These are phyloP conservation scores for Phalacrocorax aristotelis DNA, from an alignment of 2,113 vertebrate species.

Conservation along the genomic window DNA sequence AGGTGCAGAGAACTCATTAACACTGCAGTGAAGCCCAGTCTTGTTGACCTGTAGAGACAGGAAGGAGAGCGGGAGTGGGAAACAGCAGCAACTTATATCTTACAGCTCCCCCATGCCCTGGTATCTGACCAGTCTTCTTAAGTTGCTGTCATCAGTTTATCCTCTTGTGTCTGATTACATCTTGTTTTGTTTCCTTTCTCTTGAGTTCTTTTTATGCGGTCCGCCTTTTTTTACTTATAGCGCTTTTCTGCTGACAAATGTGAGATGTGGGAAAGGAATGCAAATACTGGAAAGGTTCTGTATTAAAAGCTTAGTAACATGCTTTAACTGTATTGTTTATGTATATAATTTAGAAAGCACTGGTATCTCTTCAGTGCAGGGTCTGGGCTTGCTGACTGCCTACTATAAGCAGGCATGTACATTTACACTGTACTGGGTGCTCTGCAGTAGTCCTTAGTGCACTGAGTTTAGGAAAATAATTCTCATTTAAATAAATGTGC, in stretches of 20 bases:
- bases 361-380: neutral
- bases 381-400: neutral
- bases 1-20: neutral
- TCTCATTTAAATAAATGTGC: neutral
- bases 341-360: neutral
- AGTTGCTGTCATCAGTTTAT: neutral
- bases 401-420: neutral
- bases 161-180: neutral
- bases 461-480: neutral
- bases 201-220: neutral
- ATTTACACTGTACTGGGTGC: neutral
- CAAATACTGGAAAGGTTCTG: neutral
- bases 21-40: accelerated
- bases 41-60: neutral
- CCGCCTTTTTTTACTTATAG: neutral
- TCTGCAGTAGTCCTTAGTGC: neutral
- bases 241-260: neutral
- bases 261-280: neutral
- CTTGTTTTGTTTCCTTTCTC: neutral
- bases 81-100: neutral
- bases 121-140: neutral
- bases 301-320: neutral
- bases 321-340: neutral
- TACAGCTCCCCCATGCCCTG: accelerated
- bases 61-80: neutral